Conservation (phyloP, 2,888 invertebrate species). For the Sesia bembeciformis region DNA sequence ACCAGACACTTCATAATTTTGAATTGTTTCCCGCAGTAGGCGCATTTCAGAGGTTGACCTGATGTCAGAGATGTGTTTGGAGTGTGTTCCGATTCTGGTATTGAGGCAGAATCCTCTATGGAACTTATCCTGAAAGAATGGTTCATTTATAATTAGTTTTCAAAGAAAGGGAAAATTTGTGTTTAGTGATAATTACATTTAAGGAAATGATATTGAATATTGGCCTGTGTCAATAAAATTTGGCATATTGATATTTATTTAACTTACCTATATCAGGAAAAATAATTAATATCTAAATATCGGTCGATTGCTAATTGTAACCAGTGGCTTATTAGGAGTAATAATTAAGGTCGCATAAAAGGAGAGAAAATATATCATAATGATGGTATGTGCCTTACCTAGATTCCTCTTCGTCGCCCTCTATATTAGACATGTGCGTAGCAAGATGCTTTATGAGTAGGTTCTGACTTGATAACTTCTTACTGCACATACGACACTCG, state of each 20-base stretch:
- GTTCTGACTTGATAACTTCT: slow-evolving; percentile 44
- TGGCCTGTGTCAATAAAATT: too few species aligned
- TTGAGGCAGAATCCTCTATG: slow-evolving; percentile 34
- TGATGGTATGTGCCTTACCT: slow-evolving; percentile 23
- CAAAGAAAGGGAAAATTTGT: too few species aligned
- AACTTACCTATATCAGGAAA: too few species aligned
- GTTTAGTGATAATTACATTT: too few species aligned
- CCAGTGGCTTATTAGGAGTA: too few species aligned
- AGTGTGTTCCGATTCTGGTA: slow-evolving; percentile 27
- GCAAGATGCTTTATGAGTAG: slow-evolving; percentile 53
- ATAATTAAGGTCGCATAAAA: neutral
- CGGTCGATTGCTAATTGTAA: too few species aligned
- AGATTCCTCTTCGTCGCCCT: slow-evolving; percentile 26
- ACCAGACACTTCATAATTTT: slow-evolving; percentile 49
- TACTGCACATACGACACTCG: slow-evolving; percentile 54
- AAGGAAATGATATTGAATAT: too few species aligned
- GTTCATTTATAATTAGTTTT: too few species aligned
- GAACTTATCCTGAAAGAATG: slow-evolving; percentile 37
- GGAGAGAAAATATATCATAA: neutral
- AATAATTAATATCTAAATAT: too few species aligned
- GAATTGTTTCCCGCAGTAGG: slow-evolving; percentile 49
- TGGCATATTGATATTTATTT: too few species aligned
- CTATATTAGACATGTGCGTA: slow-evolving; percentile 50
- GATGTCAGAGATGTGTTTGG: slow-evolving; percentile 4
- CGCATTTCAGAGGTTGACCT: slow-evolving; percentile 31